A percentile compares a stretch with the other conserved stretches of the same genome.
These are phyloP conservation scores for Cartodere bifasciata DNA, from an alignment of 2,888 invertebrate genomes.

Conservation along the genomic window DNA sequence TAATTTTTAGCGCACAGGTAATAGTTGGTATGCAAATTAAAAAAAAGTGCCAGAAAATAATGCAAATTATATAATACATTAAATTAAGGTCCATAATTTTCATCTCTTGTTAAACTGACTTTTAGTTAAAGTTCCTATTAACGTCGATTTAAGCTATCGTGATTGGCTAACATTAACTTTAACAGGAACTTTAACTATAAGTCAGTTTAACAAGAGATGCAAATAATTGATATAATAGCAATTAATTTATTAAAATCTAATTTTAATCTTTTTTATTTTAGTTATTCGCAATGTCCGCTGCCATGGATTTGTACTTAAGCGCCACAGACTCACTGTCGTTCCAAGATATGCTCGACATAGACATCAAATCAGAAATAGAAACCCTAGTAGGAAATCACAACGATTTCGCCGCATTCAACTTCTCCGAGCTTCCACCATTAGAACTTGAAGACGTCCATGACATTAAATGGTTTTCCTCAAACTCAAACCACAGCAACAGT, in stretches of 20 bases:
- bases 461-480: conserved; percentile 41
- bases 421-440: conserved; percentile 48
- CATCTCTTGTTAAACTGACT: too few relatives aligned
- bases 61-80: too few relatives aligned
- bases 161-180: too few relatives aligned
- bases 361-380: conserved; percentile 77
- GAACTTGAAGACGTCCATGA: conserved; percentile 55
- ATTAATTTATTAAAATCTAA: background rate
- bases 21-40: too few relatives aligned
- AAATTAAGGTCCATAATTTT: too few relatives aligned
- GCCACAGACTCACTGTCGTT: conserved; percentile 49
- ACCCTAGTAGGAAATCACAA: conserved; percentile 62
- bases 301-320: conserved; percentile 42
- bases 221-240: too few relatives aligned
- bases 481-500: conserved; percentile 46
- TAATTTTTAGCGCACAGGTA: too few relatives aligned
- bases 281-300: conserved; percentile 26
- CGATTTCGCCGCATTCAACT: conserved; percentile 48
- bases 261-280: conserved; percentile 5
- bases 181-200: too few relatives aligned
- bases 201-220: too few relatives aligned
- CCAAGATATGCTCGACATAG: conserved; percentile 84
- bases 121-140: too few relatives aligned
- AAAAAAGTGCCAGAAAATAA: too few relatives aligned
- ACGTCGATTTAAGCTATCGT: too few relatives aligned